A percentile compares a stretch with the other conserved stretches of the same genome.
phyloP scores from a whole-genome alignment of 2,113 vertebrate species.

The Uria lomvia region DNA sequence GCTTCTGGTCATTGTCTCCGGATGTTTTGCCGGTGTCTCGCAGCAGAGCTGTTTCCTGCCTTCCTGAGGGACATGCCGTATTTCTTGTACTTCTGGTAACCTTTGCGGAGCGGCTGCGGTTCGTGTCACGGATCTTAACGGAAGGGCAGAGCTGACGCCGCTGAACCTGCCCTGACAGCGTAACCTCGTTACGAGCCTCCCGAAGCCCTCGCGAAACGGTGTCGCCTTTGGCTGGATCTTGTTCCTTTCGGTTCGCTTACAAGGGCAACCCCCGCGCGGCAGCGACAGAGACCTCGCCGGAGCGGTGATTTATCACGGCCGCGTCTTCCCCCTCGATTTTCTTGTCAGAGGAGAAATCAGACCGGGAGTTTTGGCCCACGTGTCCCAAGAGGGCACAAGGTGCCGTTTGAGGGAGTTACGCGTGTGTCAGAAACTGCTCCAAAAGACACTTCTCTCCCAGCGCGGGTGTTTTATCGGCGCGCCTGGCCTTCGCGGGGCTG shows the following conservation, averaged over 20 bases:
- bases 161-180: neutral
- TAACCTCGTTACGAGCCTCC: neutral
- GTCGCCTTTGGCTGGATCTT: neutral
- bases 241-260: neutral
- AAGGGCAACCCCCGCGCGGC: neutral
- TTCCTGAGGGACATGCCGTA: neutral
- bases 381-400: neutral
- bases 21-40: neutral
- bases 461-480: neutral
- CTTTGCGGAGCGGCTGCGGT: neutral
- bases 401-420: neutral
- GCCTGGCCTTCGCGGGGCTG: neutral
- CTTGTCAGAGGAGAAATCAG: neutral
- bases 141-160: neutral
- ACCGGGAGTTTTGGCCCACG: neutral
- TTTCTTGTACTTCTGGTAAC: neutral
- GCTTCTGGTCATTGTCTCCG: neutral
- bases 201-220: neutral
- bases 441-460: neutral
- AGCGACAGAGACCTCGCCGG: neutral
- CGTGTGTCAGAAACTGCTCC: neutral
- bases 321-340: neutral
- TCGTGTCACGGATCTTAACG: neutral
- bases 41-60: neutral
- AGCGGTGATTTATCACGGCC: neutral